Evolutionary conservation across 1,140 invertebrate genomes (phyloP).

Genomic region (Chrysoperla carnea): DNA sequence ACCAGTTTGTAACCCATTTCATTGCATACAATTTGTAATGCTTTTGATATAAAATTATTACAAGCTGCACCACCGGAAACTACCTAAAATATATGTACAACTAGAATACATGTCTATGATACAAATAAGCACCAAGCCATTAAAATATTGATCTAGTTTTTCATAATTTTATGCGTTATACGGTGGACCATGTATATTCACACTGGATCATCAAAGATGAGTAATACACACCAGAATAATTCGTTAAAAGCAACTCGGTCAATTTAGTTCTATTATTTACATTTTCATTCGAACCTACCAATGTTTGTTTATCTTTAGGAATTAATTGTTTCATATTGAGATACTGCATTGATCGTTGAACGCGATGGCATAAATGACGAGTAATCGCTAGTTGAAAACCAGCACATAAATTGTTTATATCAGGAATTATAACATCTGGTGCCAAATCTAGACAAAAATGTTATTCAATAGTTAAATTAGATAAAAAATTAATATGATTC

Average conservation of each 20-base stretch:
- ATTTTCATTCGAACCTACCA: too few relatives aligned
- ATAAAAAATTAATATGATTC: too few relatives aligned
- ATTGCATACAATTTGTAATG: slow-evolving; percentile 46
- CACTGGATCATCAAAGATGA: not conserved
- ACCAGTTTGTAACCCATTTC: slow-evolving; percentile 44
- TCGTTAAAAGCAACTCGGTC: too few relatives aligned
- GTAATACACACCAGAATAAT: too few relatives aligned
- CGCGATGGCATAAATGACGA: slow-evolving; percentile 60
- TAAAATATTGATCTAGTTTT: too few relatives aligned
- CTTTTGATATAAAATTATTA: slow-evolving; percentile 64
- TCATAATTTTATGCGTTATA: too few relatives aligned
- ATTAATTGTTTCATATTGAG: slow-evolving; percentile 40
- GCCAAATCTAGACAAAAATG: slow-evolving; percentile 13
- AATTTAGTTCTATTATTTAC: too few relatives aligned
- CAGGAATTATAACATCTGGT: slow-evolving; percentile 54
- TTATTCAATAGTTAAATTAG: not conserved
- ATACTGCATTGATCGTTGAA: slow-evolving; percentile 69
- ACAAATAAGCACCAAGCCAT: too few relatives aligned
- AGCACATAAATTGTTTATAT: slow-evolving; percentile 73
- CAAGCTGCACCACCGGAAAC: slow-evolving; percentile 93
- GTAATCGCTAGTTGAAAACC: slow-evolving; percentile 58
- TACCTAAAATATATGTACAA: slow-evolving; percentile 41
- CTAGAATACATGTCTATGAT: too few relatives aligned
- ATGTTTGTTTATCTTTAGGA: slow-evolving; percentile 28
- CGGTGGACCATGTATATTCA: not conserved